Conservation (phyloP, 2,888 invertebrate species). For the Ophonus ardosiacus region DNA sequence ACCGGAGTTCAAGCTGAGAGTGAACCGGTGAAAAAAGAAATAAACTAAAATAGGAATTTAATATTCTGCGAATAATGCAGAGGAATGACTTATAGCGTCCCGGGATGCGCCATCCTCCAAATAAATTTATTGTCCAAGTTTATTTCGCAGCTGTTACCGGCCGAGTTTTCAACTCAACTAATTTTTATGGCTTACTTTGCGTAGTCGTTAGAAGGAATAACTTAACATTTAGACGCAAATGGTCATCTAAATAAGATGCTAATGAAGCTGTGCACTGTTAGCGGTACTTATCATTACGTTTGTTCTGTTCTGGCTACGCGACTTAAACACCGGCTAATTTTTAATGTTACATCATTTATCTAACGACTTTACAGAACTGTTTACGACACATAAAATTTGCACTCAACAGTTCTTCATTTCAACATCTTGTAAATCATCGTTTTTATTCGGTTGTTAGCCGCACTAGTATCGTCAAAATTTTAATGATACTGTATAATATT, state of each 20-base stretch:
- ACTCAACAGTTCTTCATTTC: background rate
- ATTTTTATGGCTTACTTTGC: slow-evolving; percentile 59
- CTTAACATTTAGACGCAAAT: slow-evolving; percentile 53
- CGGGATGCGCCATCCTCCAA: slow-evolving; percentile 22
- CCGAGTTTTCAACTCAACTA: slow-evolving; percentile 52
- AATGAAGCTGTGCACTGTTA: slow-evolving; percentile 50
- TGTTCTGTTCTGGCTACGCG: slow-evolving; percentile 1
- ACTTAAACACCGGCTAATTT: slow-evolving; percentile 14
- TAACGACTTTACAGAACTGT: slow-evolving; percentile 10
- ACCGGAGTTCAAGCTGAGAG: slow-evolving; percentile 8
- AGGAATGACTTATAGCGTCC: slow-evolving; percentile 13
- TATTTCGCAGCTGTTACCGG: slow-evolving; percentile 41
- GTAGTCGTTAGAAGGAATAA: slow-evolving; percentile 48
- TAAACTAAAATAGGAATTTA: slow-evolving; percentile 60
- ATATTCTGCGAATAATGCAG: slow-evolving; percentile 52
- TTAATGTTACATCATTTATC: slow-evolving; percentile 6
- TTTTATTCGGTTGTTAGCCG: background rate
- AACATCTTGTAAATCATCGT: background rate
- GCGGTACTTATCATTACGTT: slow-evolving; percentile 43
- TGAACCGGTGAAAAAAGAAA: slow-evolving; percentile 49
- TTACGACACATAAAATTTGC: background rate
- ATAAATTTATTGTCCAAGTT: slow-evolving; percentile 46
- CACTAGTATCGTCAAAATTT: background rate
- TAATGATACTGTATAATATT: background rate
- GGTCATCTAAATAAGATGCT: slow-evolving; percentile 59